phyloP scores from a whole-genome alignment of 2,113 vertebrate genomes.

The Empidonax alnorum region DNA sequence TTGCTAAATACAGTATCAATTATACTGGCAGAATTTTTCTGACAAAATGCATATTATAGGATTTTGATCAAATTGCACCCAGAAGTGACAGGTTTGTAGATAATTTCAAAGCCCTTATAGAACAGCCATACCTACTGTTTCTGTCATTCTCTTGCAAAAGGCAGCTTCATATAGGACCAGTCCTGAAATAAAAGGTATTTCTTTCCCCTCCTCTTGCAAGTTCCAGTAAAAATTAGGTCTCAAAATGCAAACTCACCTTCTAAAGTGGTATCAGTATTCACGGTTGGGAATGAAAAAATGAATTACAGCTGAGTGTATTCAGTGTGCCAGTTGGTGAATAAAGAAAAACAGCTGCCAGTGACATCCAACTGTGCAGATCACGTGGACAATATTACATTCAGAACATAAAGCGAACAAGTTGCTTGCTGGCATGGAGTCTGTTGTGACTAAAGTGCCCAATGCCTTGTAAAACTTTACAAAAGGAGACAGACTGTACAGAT shows the following conservation, averaged over 20 bases:
- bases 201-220: neutral
- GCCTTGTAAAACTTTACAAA: slow-evolving; percentile 15
- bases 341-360: slow-evolving; percentile 46
- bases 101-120: neutral
- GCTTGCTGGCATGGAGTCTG: slow-evolving; percentile 26
- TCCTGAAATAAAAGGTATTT: neutral
- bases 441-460: slow-evolving; percentile 6
- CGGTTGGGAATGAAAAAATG: neutral
- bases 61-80: neutral
- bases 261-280: neutral
- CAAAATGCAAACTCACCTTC: slow-evolving; percentile 1
- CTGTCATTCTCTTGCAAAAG: neutral
- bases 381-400: slow-evolving; percentile 14
- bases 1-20: neutral
- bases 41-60: neutral
- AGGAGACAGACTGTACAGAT: neutral
- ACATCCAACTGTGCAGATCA: slow-evolving; percentile 22
- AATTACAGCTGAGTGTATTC: slow-evolving; percentile 9
- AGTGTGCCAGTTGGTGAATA: slow-evolving; percentile 26
- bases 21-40: neutral
- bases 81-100: neutral
- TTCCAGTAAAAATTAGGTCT: neutral
- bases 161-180: neutral
- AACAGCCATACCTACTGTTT: neutral
- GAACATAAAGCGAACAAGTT: slow-evolving; percentile 40